Conservation (phyloP, 2,888 invertebrate species). For the Cheilosia impressa region DNA sequence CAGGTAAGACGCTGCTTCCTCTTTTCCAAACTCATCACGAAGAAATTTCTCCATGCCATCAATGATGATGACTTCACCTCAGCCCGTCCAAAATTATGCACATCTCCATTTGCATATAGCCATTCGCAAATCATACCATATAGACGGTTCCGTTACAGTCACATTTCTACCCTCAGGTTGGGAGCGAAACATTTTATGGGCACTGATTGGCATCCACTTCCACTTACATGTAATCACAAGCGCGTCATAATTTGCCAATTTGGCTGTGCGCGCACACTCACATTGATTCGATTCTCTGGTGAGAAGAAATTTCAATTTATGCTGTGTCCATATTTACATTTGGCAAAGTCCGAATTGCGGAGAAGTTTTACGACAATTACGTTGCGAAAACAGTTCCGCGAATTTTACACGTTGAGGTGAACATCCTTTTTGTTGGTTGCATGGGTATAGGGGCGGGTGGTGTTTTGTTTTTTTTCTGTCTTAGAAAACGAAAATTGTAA, state of each 20-base stretch:
- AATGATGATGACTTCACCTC: slow-evolving; percentile 11
- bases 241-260: slow-evolving; percentile 74
- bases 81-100: slow-evolving; percentile 49
- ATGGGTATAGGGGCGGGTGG: background rate
- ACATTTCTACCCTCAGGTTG: slow-evolving; percentile 69
- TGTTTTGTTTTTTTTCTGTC: no score
- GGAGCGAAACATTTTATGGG: slow-evolving; percentile 61
- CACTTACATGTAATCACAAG: slow-evolving; percentile 38
- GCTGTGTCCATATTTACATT: slow-evolving; percentile 41
- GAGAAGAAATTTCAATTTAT: slow-evolving; percentile 58
- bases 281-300: background rate
- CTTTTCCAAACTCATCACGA: background rate
- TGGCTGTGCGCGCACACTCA: slow-evolving; percentile 4
- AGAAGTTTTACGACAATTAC: slow-evolving; percentile 2
- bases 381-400: slow-evolving; percentile 15
- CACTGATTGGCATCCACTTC: slow-evolving; percentile 62
- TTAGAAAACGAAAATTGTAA: no score
- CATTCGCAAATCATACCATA: slow-evolving; percentile 62
- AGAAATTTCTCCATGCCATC: slow-evolving; percentile 17
- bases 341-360: background rate
- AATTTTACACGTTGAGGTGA: slow-evolving; percentile 11
- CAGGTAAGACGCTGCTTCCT: slow-evolving; percentile 26
- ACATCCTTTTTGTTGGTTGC: slow-evolving; percentile 4
- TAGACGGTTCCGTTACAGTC: slow-evolving; percentile 63
- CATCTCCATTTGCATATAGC: slow-evolving; percentile 59